These are phyloP conservation scores for Serripes groenlandicus DNA, from an alignment of 2,888 invertebrate genomes.

Conservation along the genomic window DNA sequence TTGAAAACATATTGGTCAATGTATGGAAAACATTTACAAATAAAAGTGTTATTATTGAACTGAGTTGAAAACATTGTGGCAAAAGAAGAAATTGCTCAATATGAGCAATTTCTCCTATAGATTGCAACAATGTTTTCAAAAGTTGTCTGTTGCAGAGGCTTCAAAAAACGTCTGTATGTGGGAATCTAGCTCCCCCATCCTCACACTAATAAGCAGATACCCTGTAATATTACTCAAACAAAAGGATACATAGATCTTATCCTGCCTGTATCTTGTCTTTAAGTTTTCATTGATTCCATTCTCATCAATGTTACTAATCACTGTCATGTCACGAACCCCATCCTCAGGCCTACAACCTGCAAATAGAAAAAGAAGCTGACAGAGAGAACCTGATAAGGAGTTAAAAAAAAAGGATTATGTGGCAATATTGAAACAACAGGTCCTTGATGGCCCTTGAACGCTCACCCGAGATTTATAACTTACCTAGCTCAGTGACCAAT, in stretches of 20 bases:
- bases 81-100: not conserved
- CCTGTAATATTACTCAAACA: too few relatives aligned
- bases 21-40: too few relatives aligned
- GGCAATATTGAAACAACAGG: not conserved
- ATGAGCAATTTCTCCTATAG: not conserved
- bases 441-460: not conserved
- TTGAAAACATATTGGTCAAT: too few relatives aligned
- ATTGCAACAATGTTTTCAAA: not conserved
- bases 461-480: not conserved
- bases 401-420: not conserved
- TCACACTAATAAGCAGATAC: too few relatives aligned
- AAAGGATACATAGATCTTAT: constrained; percentile 84
- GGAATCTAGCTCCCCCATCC: too few relatives aligned
- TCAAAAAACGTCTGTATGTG: too few relatives aligned
- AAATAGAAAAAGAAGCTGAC: not conserved
- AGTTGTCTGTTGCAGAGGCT: too few relatives aligned
- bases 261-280: constrained; percentile 76
- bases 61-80: not conserved
- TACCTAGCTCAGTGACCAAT: not conserved
- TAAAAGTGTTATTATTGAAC: too few relatives aligned
- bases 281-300: constrained; percentile 81
- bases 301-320: constrained; percentile 83
- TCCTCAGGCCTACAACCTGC: constrained; percentile 79
- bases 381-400: not conserved
- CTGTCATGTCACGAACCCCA: constrained; percentile 83